Evolutionary conservation across 1,140 invertebrate genomes (phyloP).

Genomic region (Frieseomelitta varia): DNA sequence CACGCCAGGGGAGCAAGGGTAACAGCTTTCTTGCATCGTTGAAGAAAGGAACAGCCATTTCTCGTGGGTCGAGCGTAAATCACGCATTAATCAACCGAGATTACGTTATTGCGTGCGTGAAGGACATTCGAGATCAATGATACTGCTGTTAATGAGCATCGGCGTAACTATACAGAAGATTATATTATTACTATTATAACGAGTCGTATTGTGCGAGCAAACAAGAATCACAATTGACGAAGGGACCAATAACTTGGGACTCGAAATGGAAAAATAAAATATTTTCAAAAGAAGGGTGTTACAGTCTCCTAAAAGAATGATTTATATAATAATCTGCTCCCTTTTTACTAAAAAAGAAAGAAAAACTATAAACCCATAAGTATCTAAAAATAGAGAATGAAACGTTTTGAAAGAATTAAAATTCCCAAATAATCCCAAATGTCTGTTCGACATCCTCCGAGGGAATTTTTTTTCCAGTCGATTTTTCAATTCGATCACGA

Average conservation of each 20-base stretch:
- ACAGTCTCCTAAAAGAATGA: too few species aligned
- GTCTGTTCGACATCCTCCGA: too few species aligned
- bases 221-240: constrained; percentile 8
- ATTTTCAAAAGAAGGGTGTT: not conserved
- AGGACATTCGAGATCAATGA: constrained; percentile 42
- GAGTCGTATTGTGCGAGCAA: constrained; percentile 37
- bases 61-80: not conserved
- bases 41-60: constrained; percentile 24
- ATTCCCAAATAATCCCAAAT: too few species aligned
- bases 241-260: too few species aligned
- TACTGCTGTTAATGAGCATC: constrained; percentile 38
- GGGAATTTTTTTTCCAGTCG: too few species aligned
- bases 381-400: too few species aligned
- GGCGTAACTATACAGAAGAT: not conserved
- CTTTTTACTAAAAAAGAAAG: too few species aligned
- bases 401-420: too few species aligned
- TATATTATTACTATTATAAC: not conserved
- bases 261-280: not conserved
- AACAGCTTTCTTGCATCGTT: constrained; percentile 7
- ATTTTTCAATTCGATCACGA: not conserved
- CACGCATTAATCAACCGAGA: constrained; percentile 12
- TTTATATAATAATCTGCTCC: too few species aligned
- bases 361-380: too few species aligned
- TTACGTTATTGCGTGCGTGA: constrained; percentile 40
- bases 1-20: not conserved